phyloP scores from a whole-genome alignment of 64 coral and sea anemone species.

The Exaiptasia diaphana region DNA sequence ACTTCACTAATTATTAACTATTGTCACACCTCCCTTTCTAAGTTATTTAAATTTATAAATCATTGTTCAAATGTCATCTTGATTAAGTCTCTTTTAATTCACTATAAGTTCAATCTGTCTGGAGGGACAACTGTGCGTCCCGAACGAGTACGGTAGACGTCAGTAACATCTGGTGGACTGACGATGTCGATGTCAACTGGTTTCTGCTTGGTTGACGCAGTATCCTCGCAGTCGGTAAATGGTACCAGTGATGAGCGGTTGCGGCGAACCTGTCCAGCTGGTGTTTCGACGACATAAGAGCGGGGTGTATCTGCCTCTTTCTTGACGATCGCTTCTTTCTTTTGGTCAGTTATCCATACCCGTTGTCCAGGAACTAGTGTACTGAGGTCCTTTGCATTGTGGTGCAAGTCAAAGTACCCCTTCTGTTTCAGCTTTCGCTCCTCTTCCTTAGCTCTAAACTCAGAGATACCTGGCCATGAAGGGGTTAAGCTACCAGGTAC shows the following conservation, averaged over 20 bases:
- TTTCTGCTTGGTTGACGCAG: background rate
- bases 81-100: no score
- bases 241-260: slow-evolving; percentile 21
- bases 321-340: background rate
- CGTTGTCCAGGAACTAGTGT: background rate
- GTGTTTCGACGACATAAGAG: slow-evolving; percentile 10
- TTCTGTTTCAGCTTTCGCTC: slow-evolving; percentile 31
- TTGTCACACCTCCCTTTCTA: no score
- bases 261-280: background rate
- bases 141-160: background rate
- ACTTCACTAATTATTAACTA: no score
- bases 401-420: background rate
- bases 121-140: background rate
- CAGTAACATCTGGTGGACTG: background rate
- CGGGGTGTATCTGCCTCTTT: background rate
- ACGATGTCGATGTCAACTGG: background rate
- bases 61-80: no score
- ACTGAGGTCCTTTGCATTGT: background rate
- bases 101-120: no score
- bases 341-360: slow-evolving; percentile 3
- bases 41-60: no score
- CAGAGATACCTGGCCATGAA: slow-evolving; percentile 13
- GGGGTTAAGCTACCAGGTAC: background rate
- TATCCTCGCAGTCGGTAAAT: background rate
- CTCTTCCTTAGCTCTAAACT: background rate